A percentile compares a stretch with the other conserved stretches of the same genome.
phyloP scores from a whole-genome alignment of 2,113 vertebrate species.

The Microcebus murinus region DNA sequence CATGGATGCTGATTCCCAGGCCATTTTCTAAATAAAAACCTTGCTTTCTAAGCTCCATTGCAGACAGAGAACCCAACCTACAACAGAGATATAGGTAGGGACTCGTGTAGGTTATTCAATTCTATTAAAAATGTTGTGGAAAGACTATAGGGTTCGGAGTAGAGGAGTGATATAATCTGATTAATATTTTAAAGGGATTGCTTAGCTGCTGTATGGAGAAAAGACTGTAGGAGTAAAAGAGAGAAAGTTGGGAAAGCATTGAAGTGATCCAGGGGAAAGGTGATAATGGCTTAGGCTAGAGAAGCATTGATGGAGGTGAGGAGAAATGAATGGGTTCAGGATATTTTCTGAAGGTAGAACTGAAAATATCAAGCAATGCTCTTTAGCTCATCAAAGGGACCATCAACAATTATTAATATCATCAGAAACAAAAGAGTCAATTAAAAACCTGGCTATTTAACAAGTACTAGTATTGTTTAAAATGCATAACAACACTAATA shows the following conservation, averaged over 20 bases:
- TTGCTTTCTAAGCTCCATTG: background rate
- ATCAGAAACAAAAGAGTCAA: background rate
- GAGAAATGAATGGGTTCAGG: background rate
- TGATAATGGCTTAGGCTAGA: background rate
- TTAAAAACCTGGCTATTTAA: constrained; percentile 3
- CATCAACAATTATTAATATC: background rate
- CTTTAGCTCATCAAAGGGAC: background rate
- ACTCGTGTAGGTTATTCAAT: background rate
- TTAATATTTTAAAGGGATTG: constrained; percentile 39
- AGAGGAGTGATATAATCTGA: background rate
- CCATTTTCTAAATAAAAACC: background rate
- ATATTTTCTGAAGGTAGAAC: constrained; percentile 8
- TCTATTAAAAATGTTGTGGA: background rate
- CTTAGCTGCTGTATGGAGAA: background rate
- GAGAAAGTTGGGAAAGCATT: background rate
- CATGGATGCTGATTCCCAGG: background rate
- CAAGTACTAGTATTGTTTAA: background rate
- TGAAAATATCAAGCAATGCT: background rate
- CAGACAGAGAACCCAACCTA: background rate
- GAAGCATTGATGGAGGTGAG: background rate
- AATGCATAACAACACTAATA: background rate
- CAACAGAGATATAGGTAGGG: background rate
- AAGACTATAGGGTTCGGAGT: background rate
- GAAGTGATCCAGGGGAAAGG: background rate
- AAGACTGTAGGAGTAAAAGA: background rate